These are phyloP conservation scores for Turnix velox DNA, from an alignment of 2,113 vertebrate genomes.

Conservation along the genomic window DNA sequence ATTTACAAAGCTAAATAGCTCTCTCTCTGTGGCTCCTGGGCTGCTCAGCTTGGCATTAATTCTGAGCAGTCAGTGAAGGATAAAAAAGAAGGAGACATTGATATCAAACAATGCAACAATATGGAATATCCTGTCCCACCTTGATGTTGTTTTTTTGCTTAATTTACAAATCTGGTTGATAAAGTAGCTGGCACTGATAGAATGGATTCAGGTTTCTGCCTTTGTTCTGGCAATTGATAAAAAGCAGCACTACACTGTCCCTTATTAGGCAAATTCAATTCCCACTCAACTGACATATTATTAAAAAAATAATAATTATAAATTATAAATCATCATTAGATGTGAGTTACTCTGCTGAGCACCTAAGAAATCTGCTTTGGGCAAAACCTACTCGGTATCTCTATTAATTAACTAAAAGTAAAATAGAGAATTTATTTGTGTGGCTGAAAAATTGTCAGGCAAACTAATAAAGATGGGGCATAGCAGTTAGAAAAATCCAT, in stretches of 20 bases:
- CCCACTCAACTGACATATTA: background rate
- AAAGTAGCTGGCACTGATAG: background rate
- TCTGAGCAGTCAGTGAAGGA: background rate
- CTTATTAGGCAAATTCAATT: background rate
- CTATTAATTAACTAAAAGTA: background rate
- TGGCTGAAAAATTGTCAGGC: background rate
- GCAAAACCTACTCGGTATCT: background rate
- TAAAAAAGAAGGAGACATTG: background rate
- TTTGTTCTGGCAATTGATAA: background rate
- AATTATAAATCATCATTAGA: background rate
- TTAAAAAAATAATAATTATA: background rate
- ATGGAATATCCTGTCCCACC: background rate
- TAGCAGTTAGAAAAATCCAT: background rate
- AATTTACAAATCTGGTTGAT: background rate
- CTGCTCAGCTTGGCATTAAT: background rate
- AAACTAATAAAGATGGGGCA: background rate
- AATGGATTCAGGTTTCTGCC: background rate
- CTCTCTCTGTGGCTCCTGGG: background rate
- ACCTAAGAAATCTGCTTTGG: background rate
- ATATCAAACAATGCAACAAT: background rate
- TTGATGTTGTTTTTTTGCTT: background rate
- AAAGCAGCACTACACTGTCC: background rate
- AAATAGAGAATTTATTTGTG: background rate
- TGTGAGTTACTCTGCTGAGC: background rate
- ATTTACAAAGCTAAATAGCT: background rate